Evolutionary conservation across 2,113 vertebrate genomes (phyloP).

Genomic region (Eptatretus burgeri): DNA sequence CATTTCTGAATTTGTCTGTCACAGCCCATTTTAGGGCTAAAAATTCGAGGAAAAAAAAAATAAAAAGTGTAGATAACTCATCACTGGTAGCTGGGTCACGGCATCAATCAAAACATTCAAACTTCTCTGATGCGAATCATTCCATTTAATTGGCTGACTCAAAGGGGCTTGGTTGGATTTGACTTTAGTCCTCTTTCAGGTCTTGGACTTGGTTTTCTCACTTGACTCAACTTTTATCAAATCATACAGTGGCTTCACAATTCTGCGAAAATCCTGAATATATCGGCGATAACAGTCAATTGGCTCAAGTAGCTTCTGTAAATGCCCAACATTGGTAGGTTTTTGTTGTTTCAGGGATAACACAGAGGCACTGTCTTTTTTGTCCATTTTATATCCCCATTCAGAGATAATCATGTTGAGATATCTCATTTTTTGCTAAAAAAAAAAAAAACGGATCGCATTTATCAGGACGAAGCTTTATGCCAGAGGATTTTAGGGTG

Average conservation of each 20-base stretch:
- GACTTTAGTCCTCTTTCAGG: neutral
- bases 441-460: conserved; percentile 9
- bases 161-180: neutral
- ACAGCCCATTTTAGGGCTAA: conserved; percentile 11
- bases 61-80: too few species aligned
- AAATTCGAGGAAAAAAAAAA: too few species aligned
- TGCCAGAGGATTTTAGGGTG: conserved; percentile 1
- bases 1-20: conserved; percentile 5
- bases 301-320: conserved; percentile 6
- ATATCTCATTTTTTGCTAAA: conserved; percentile 6
- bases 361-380: conserved; percentile 10
- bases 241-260: conserved; percentile 10
- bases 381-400: conserved; percentile 8
- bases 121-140: neutral
- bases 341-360: neutral
- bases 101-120: neutral
- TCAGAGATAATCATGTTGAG: conserved; percentile 7
- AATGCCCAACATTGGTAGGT: neutral
- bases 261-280: conserved; percentile 5
- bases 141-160: neutral
- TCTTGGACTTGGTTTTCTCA: neutral
- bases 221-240: conserved; percentile 4
- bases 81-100: conserved; percentile 3
- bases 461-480: conserved; percentile 8
- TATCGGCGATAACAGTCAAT: conserved; percentile 5